A percentile compares a stretch with the other conserved stretches of the same genome.
Evolutionary conservation across 2,797 vertebrate genomes (phyloP).

Genomic region (Rhinophrynus dorsalis): DNA sequence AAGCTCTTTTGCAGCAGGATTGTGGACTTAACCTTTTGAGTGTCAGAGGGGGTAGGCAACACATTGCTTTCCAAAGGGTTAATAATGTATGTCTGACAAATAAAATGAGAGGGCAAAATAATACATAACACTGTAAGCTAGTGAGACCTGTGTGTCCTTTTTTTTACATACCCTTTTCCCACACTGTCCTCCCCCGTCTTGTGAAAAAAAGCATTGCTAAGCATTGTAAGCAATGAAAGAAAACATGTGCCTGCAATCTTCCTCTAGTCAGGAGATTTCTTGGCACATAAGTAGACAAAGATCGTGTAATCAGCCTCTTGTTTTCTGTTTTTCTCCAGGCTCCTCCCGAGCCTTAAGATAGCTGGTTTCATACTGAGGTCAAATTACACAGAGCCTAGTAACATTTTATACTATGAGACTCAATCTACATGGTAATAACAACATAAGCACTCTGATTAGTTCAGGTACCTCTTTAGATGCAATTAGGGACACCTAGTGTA

Average conservation of each 20-base stretch:
- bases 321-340: slow-evolving; percentile 5
- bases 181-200: not conserved
- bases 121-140: too few species aligned
- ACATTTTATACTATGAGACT: slow-evolving; percentile 26
- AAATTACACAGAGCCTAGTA: slow-evolving; percentile 39
- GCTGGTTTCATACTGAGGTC: slow-evolving; percentile 36
- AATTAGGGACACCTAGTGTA: slow-evolving; percentile 46
- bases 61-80: too few species aligned
- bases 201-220: not conserved
- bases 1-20: too few species aligned
- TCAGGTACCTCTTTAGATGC: slow-evolving; percentile 49
- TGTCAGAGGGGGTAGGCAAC: too few species aligned
- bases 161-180: not conserved
- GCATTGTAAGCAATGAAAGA: not conserved
- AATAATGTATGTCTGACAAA: too few species aligned
- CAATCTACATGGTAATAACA: slow-evolving; percentile 47
- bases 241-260: slow-evolving; percentile 10
- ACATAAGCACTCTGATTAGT: slow-evolving; percentile 48
- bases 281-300: slow-evolving; percentile 2
- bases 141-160: too few species aligned
- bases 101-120: too few species aligned
- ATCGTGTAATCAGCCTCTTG: slow-evolving; percentile 32
- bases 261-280: slow-evolving; percentile 5
- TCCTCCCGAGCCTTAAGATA: slow-evolving; percentile 28
- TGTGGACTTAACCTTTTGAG: too few species aligned